Evolutionary conservation across 2,797 vertebrate genomes (phyloP), one percentile per base, ranked within the genome.

Genomic region (Pseudochromis fuscus): DNA sequence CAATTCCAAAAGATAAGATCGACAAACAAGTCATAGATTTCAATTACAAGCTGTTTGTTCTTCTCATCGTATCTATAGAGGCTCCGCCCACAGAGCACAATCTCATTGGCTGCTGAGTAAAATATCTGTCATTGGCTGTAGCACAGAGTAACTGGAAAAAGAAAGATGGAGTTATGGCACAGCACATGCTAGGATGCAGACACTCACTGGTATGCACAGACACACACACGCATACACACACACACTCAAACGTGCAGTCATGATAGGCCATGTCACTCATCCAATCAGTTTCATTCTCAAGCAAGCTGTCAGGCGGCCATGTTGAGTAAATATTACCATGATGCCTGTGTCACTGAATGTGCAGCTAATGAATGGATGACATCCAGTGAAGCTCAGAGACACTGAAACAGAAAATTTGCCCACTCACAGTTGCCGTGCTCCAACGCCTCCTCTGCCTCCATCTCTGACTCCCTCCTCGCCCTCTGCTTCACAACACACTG

Each of bases 1-100:
- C 93, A 94, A 85, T 93, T 94, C 79, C 87, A 93, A 95, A 94
- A 94, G 92, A 92, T 91, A 90, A 90, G 90, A 93, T 89, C 73
- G 89, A 93, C 92, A 91, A 93, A 93, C 91, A 90, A 91, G 88
- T 91, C 87, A 91, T 91, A 91, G 82, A 90, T 90, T 93, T 91
- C 64, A 88, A 89, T 85, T 94, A 91, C 89, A 91, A 92, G 89
- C 91, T 91, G 89, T 92, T 91, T 91, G 88, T 87, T 89, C 81
- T 84, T 81, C 82, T 89, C 83, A 55, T 90, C 83, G 10, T 80
- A 81, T 84, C 79, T 79, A 85, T 82, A 63, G 82, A 87, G 79
- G 79, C 81, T 83, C 65, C 83, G 78, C 58, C 87, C 78, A 83
- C 81, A 75, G 69, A 81, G 89, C 86, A 78, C 90, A 91, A 88